Base-by-base conservation (phyloP, 2,797 vertebrate species). In the Ctenochaetus hawaiiensis region DNA sequence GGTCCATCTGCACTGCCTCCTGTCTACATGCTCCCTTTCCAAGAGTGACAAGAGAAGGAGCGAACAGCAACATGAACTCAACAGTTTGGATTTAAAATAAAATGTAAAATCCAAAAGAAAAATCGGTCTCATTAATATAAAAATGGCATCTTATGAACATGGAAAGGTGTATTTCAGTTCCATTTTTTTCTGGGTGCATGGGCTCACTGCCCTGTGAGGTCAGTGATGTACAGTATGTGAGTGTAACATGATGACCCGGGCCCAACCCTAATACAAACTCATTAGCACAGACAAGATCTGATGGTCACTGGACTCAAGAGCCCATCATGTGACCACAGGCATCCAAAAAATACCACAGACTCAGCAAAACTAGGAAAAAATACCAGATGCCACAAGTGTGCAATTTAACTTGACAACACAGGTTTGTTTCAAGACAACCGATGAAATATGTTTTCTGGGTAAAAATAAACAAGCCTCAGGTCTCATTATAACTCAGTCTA, bases 211-310 rank as follows among this genome's bases (percentile, higher is more conserved):
- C 12, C 41, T 53, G 16, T 37, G 30, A 49, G 22, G 58, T 39
- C 54, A 12, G 49, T 60, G 72, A 20, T 45, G 13, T 41, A 59
- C 20, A 41, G 45, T 58, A 37, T 53, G 72, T 4, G 37, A 51
- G 54, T 75, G 77, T 69, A 80, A 83, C 77, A 60, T 20, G 77
- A 80, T 51, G 73, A 77, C 23, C 64, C 26, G 11, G 7, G 51
- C 41, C 51, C 69, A 69, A 39, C 49, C 52, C 47, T 14, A 20
- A n/a, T 44, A 49, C 62, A 59, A 56, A 63, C 45, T 62, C 67
- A 67, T 78, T 56, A 78, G 59, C 30, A 57, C 37, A 51, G 57
- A 58, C 37, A 60, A 51, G 44, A 59, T 67, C 57, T 70, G 30
- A 39, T 12, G 72, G 51, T 70, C 78, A 60, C 39, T 41, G 39